Evolutionary conservation across 1,140 invertebrate species (phyloP), one percentile per base, ranked within the genome.

Genomic region (Ceratosolen fusciceps): DNA sequence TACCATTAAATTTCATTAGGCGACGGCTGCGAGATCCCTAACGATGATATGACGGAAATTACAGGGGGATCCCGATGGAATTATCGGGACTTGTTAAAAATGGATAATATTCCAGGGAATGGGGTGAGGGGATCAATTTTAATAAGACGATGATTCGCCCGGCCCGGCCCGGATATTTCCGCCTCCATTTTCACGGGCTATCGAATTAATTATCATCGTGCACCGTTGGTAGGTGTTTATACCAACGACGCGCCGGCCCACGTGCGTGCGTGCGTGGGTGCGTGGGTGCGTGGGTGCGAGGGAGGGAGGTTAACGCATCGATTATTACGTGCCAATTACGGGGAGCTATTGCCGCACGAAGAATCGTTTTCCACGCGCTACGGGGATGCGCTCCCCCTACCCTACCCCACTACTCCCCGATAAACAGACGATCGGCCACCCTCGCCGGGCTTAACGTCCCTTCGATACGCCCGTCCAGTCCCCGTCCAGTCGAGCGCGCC

Each of bases 271-370:
- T 19, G 58, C 26, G 26, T 2, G 58, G 29, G 29, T 16, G 12
- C 0, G 10, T 1, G 14, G 19, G 14, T 4, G 4, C 7, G 1
- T 3, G 24, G 29, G 26, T 2, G 60, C 31, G 31, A 31, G 24
- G 19, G 2, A 65, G 21, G 8, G 29, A 7, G 19, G 24, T 68
- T 68, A 68, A 68, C 47, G 29, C 47, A 68, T 68, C 37, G 37
- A 68, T 68, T 68, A 68, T 68, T 68, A 47, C 39, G 67, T 68
- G 62, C 62, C 62, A 67, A 67, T 67, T 67, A 67, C 62, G n/a
- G 34, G 37, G 19, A 26, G 62, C 26, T 12, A 31, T 31, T 60
- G 12, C 12, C 58, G 26, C 29, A 10, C 12, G 4, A 26, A 5
- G 24, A 10, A 7, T 31, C 58, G 58, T 2, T 60, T 60, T 60